Conservation (phyloP, 2,113 vertebrate genomes). For the Oncorhynchus nerka region DNA sequence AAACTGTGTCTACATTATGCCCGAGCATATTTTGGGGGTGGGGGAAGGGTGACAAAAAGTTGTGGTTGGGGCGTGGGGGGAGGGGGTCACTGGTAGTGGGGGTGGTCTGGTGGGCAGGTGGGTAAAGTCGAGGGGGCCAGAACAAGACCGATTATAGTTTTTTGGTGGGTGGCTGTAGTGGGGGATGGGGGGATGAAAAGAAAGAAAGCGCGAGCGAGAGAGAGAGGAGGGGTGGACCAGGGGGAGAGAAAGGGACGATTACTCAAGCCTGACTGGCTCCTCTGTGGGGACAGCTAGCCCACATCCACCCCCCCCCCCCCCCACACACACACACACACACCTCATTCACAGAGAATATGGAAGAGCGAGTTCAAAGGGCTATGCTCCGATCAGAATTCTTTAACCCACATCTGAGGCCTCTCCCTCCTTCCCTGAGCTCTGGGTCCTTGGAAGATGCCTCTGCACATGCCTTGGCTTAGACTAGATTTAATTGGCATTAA, state of each 20-base stretch:
- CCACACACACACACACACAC: too few relatives aligned
- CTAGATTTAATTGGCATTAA: constrained; percentile 53
- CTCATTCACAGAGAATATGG: constrained; percentile 60
- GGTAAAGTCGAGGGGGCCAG: constrained; percentile 27
- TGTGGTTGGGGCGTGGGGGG: not conserved
- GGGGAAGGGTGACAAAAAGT: constrained; percentile 28
- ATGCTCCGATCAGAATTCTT: constrained; percentile 28
- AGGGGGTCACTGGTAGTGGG: too few relatives aligned
- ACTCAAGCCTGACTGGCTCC: constrained; percentile 60
- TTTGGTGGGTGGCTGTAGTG: constrained; percentile 11
- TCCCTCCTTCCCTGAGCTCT: not conserved
- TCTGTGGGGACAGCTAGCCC: constrained; percentile 47
- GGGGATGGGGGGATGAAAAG: constrained; percentile 43
- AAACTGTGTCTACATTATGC: constrained; percentile 46
- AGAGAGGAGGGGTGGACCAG: constrained; percentile 31
- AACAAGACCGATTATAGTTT: constrained; percentile 47
- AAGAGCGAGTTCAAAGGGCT: constrained; percentile 51
- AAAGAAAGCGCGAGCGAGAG: constrained; percentile 44
- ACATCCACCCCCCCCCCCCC: too few relatives aligned
- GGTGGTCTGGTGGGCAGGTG: constrained; percentile 46
- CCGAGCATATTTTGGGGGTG: constrained; percentile 33
- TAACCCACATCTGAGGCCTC: constrained; percentile 29
- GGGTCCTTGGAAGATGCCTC: not conserved
- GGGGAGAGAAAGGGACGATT: constrained; percentile 37
- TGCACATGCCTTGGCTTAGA: not conserved